These are phyloP conservation scores for Drosophila punjabiensis DNA, from an alignment of 1,140 invertebrate genomes.

Conservation along the genomic window DNA sequence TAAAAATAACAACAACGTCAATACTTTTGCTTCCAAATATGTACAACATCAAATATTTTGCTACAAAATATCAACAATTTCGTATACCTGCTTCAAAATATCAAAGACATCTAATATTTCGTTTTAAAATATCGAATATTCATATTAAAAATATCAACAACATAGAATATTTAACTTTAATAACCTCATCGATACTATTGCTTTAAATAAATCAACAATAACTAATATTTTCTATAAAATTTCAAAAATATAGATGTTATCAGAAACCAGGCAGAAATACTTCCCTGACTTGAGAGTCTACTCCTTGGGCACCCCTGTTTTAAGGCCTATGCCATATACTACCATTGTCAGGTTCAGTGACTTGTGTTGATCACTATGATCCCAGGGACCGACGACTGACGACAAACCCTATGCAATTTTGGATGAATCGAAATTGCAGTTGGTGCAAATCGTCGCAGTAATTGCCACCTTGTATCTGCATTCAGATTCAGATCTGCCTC, in stretches of 20 bases:
- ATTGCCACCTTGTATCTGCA: constrained; percentile 57
- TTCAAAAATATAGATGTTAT: neutral
- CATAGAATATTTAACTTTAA: no score
- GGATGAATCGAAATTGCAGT: constrained; percentile 57
- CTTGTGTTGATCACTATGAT: constrained; percentile 50
- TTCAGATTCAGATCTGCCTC: constrained; percentile 19
- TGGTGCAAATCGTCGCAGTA: constrained; percentile 46
- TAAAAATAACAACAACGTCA: no score
- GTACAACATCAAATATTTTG: no score
- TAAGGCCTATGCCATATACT: neutral
- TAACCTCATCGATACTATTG: no score
- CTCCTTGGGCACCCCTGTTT: neutral
- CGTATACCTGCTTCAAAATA: no score
- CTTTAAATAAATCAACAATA: no score
- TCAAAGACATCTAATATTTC: no score
- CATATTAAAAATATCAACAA: no score
- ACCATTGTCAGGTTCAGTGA: constrained; percentile 28
- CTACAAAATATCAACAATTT: no score
- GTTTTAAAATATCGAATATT: no score
- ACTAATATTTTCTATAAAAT: no score
- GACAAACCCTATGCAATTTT: constrained; percentile 42
- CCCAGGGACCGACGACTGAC: constrained; percentile 23
- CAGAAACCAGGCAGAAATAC: neutral
- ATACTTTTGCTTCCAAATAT: no score
- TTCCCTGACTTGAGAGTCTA: neutral